Conservation (phyloP, 2,797 vertebrate genomes). For the Thamnophis elegans region DNA sequence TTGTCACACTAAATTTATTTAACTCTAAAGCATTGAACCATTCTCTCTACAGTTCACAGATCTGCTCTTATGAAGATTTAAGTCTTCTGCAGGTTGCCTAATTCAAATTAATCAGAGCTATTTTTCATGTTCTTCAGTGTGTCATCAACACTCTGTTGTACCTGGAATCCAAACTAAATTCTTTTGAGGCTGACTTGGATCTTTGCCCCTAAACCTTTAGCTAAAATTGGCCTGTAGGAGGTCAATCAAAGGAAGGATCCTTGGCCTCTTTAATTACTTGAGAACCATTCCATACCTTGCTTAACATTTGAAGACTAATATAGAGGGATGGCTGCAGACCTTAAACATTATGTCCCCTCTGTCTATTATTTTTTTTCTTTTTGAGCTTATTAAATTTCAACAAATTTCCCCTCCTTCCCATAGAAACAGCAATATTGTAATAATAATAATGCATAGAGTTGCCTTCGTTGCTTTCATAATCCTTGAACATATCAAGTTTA, state of each 20-base stretch:
- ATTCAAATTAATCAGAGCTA: background rate
- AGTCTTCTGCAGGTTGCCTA: background rate
- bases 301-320: background rate
- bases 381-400: conserved; percentile 4
- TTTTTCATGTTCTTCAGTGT: background rate
- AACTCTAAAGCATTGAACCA: background rate
- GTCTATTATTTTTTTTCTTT: background rate
- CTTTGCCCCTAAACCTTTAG: background rate
- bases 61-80: background rate
- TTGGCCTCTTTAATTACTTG: background rate
- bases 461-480: conserved; percentile 31
- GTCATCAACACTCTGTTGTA: background rate
- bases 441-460: background rate
- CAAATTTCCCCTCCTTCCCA: background rate
- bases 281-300: background rate
- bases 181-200: background rate
- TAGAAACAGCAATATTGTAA: background rate
- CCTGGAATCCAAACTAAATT: background rate
- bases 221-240: background rate
- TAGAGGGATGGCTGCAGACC: background rate
- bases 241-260: background rate
- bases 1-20: background rate
- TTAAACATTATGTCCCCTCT: background rate
- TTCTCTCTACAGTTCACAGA: background rate
- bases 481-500: background rate